Conservation (phyloP, 2,888 invertebrate genomes). For the Caenorhabditis sp. region DNA sequence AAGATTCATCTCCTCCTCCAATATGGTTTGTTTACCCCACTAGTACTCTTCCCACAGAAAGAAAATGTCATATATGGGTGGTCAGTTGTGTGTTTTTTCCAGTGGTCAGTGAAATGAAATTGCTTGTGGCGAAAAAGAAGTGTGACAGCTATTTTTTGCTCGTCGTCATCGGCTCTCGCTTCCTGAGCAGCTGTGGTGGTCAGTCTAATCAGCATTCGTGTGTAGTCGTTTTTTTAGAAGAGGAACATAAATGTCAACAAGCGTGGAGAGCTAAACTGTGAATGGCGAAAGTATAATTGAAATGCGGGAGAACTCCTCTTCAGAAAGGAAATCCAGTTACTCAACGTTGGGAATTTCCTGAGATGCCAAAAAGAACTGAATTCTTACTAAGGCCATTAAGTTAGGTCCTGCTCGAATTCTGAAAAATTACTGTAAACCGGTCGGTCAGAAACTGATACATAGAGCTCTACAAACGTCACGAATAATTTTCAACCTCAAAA, state of each 20-base stretch:
- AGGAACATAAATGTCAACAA: constrained; percentile 19
- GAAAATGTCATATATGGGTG: constrained; percentile 31
- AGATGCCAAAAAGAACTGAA: too few species aligned
- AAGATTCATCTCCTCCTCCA: constrained; percentile 21
- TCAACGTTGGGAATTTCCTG: too few species aligned
- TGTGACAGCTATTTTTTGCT: constrained; percentile 22
- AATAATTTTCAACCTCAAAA: too few species aligned
- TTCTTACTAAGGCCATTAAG: too few species aligned
- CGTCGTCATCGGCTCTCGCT: constrained; percentile 19
- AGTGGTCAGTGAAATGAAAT: constrained; percentile 12
- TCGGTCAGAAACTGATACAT: too few species aligned
- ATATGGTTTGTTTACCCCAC: constrained; percentile 53
- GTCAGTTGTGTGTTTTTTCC: constrained; percentile 16
- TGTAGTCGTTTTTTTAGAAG: background rate
- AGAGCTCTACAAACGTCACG: too few species aligned
- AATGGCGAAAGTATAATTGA: background rate
- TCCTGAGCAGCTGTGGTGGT: constrained; percentile 1
- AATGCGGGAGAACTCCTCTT: background rate
- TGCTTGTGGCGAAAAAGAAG: background rate
- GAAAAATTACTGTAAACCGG: too few species aligned
- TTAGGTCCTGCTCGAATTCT: too few species aligned
- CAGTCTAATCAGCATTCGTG: constrained; percentile 12
- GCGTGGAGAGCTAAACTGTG: too few species aligned
- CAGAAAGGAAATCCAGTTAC: background rate
- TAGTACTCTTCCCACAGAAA: constrained; percentile 2